Conservation (phyloP, 2,888 invertebrate species). For the Camponotus fellah region DNA sequence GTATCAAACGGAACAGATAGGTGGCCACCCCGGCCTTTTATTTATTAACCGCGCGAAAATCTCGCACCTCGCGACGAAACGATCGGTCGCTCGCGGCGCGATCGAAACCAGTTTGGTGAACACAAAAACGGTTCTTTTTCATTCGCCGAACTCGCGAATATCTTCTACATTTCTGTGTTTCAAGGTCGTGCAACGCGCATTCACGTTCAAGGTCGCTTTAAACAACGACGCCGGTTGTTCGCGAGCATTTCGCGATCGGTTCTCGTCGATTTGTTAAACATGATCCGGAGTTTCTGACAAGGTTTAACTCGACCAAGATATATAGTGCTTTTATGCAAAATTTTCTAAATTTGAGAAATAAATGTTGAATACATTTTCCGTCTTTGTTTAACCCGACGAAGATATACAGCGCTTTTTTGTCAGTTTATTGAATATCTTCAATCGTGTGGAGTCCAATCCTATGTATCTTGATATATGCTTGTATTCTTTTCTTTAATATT, state of each 20-base stretch:
- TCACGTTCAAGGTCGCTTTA: conserved; percentile 40
- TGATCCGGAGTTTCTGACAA: not conserved
- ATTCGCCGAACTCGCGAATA: conserved; percentile 44
- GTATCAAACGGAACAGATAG: conserved; percentile 29
- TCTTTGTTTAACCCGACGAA: not conserved
- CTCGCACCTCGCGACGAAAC: conserved; percentile 22
- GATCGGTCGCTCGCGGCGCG: conserved; percentile 16
- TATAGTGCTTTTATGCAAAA: too few relatives aligned
- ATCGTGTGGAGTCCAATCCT: not conserved
- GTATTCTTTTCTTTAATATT: not conserved
- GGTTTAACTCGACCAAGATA: not conserved
- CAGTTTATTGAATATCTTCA: not conserved
- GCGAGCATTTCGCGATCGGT: conserved; percentile 13
- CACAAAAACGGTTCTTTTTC: conserved; percentile 51
- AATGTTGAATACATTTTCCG: too few relatives aligned
- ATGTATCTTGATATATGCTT: not conserved
- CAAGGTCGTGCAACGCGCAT: conserved; percentile 40
- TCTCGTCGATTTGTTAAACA: not conserved
- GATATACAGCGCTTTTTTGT: not conserved
- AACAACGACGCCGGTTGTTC: conserved; percentile 11
- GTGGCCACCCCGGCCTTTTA: conserved; percentile 49
- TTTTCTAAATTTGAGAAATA: not conserved
- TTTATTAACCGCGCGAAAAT: conserved; percentile 38
- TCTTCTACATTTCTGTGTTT: conserved; percentile 47
- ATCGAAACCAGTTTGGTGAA: conserved; percentile 49